Evolutionary conservation across 2,113 vertebrate genomes (phyloP).

Genomic region (Pogonocichla stellata): DNA sequence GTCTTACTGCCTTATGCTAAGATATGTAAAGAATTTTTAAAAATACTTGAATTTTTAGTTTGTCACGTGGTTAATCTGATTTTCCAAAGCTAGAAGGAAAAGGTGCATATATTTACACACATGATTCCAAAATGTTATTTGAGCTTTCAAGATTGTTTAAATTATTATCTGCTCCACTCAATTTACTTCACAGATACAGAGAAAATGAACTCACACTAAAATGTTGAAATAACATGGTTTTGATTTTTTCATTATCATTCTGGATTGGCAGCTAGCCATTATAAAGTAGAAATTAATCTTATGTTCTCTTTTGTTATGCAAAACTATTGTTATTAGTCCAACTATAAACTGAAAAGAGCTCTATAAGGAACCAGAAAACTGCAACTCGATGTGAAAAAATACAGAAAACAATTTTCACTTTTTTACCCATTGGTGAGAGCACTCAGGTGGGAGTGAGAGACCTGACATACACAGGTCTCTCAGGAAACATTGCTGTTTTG

Average conservation of each 20-base stretch:
- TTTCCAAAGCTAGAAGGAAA: background rate
- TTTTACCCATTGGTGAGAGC: background rate
- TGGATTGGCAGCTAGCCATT: background rate
- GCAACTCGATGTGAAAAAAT: background rate
- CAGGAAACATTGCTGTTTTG: background rate
- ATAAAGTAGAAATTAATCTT: background rate
- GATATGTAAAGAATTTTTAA: background rate
- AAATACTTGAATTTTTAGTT: background rate
- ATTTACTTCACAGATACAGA: background rate
- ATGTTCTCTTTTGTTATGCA: background rate
- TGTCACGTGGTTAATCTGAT: background rate
- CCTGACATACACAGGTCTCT: fast-evolving
- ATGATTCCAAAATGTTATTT: background rate
- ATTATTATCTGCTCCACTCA: background rate
- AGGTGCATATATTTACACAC: background rate
- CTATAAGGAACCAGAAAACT: background rate
- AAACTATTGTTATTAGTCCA: background rate
- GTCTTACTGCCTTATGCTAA: background rate
- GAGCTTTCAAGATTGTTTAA: background rate
- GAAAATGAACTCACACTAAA: background rate
- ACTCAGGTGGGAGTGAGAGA: background rate
- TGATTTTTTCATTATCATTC: background rate
- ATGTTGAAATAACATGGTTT: background rate
- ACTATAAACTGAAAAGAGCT: background rate
- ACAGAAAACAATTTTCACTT: background rate